Evolutionary conservation across 92 coral and sea anemone genomes (phyloP).

Genomic region (Anthopleura xanthogrammica): DNA sequence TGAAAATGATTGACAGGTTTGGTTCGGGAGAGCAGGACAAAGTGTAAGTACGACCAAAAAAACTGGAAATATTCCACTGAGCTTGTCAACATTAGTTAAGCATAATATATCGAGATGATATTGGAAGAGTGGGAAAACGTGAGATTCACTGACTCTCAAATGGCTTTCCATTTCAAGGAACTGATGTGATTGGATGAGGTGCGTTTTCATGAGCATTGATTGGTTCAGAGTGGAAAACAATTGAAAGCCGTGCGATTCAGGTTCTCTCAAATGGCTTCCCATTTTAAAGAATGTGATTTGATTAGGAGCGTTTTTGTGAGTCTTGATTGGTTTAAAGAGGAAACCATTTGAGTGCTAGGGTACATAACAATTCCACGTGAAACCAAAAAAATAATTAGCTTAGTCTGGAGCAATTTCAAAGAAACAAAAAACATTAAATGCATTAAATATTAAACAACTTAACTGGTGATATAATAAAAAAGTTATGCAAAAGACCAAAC

Average conservation of each 20-base stretch:
- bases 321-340: not conserved
- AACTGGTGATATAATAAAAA: slow-evolving; percentile 2
- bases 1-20: no score
- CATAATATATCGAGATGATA: no score
- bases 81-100: not conserved
- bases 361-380: no score
- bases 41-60: no score
- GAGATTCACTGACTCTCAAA: not conserved
- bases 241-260: not conserved
- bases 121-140: not conserved
- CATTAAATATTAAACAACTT: slow-evolving; percentile 27
- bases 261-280: not conserved
- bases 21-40: no score
- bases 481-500: slow-evolving; percentile 14
- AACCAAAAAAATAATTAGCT: not conserved
- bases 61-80: not conserved
- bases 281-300: not conserved
- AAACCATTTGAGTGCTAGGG: not conserved
- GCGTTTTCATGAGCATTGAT: not conserved
- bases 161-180: not conserved
- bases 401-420: not conserved
- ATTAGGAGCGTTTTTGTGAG: not conserved
- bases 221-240: not conserved
- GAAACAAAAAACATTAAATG: not conserved
- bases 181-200: not conserved